Evolutionary conservation across 92 coral and sea anemone genomes (phyloP), one percentile per base, ranked within the genome.

Genomic region (Muricea muricata): DNA sequence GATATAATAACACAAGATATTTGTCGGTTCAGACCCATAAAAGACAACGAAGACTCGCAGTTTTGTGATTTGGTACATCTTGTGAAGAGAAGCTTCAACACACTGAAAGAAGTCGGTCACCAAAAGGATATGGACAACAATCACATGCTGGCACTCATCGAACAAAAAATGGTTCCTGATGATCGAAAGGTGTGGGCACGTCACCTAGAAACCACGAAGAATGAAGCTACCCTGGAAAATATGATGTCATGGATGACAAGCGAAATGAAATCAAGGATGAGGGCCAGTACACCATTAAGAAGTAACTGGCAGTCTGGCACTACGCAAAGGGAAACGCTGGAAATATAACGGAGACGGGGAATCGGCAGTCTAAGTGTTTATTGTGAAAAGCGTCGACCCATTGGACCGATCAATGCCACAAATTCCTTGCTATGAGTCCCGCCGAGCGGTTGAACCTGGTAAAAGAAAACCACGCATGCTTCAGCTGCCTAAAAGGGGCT

Each of bases 31-130:
- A 86, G 71, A 50, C 56, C 86, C 7, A 30, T 86, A 15, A 39
- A 73, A 9, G 58, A 74, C 0, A 93, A 71, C 1, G 95, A 92
- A 73, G 95, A 89, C 54, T 81, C 91, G 6, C 76, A 93, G 4
- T 89, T 92, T 66, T 85, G 94, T 73, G 94, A 91, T 14, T 67
- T 91, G 31, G 90, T 88, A 6, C 92, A 92, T 42, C 80, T 92
- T 8, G 84, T 87, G 4, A 82, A 55, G 20, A 42, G 92, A 61
- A 61, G 93, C 30, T 88, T 56, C 30, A 93, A 93, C 84, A 85
- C 89, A 12, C 79, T 93, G 23, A 87, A 81, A 65, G 93, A 93
- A 66, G 92, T 90, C 10, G 89, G 79, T 25, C 84, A 71, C 7
- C 92, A 86, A 17, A 15, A 79, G 41, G 93, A 90, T 74, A 87